Percentiles rank a stretch among this genome's conserved stretches.
phyloP scores from a whole-genome alignment of 2,888 invertebrate genomes.

The Brassicogethes aeneus region DNA sequence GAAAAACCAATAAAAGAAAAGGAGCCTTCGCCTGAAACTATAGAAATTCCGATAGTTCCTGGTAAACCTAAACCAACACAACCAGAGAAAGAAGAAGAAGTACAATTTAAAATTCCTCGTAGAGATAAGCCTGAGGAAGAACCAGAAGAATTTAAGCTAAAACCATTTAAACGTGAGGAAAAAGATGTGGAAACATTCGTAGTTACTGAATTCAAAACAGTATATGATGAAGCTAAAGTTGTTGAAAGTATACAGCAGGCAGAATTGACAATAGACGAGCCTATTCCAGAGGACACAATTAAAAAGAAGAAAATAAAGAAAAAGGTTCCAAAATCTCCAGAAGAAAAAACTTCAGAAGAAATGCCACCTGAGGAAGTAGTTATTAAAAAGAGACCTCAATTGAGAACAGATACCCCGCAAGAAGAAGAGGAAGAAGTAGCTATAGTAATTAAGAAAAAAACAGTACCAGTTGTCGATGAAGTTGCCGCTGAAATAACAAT shows the following conservation, averaged over 20 bases:
- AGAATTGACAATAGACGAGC: conserved; percentile 7
- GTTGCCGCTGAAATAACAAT: conserved; percentile 7
- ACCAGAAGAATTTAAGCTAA: conserved; percentile 26
- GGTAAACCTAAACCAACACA: conserved; percentile 21
- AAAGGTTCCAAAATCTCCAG: conserved; percentile 20
- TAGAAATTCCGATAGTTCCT: conserved; percentile 20
- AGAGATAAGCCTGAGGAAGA: conserved; percentile 25
- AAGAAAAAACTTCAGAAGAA: conserved; percentile 14
- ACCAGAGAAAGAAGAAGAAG: conserved; percentile 23
- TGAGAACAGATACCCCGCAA: conserved; percentile 14
- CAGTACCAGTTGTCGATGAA: conserved; percentile 5
- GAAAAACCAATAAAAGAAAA: conserved; percentile 31
- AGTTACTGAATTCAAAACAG: conserved; percentile 14
- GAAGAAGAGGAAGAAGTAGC: conserved; percentile 18
- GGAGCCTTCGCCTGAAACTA: conserved; percentile 26
- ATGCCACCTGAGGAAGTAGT: conserved; percentile 20
- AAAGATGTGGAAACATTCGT: conserved; percentile 8
- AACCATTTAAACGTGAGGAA: conserved; percentile 21
- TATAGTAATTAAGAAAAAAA: conserved; percentile 15
- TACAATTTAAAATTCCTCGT: conserved; percentile 19
- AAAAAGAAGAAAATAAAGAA: conserved; percentile 14
- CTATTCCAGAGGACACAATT: conserved; percentile 8
- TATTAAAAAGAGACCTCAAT: conserved; percentile 29
- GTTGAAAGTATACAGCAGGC: conserved; percentile 3
- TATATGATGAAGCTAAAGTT: conserved; percentile 10